phyloP scores from a whole-genome alignment of 2,797 vertebrate genomes.

The Sebastes nivosus region DNA sequence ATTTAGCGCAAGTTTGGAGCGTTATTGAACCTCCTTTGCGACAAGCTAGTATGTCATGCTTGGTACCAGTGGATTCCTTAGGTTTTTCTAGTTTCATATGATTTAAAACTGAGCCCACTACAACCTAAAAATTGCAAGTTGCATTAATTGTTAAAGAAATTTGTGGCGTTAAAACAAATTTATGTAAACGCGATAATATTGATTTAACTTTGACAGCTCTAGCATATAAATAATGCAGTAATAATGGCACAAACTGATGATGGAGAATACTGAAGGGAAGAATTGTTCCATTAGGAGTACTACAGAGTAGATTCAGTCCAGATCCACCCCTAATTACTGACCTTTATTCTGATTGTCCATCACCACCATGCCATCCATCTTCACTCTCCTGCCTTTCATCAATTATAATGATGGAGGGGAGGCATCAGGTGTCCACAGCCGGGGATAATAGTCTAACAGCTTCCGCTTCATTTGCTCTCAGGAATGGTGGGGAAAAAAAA shows the following conservation, averaged over 20 bases:
- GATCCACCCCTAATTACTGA: conserved; percentile 18
- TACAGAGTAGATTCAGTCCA: not conserved
- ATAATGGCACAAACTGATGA: not conserved
- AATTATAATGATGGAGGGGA: conserved; percentile 25
- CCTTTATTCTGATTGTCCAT: conserved; percentile 33
- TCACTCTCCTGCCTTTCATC: conserved; percentile 12
- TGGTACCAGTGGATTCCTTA: too few relatives aligned
- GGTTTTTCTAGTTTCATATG: too few relatives aligned
- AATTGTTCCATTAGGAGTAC: not conserved
- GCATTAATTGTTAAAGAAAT: too few relatives aligned
- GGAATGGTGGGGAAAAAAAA: fast-evolving
- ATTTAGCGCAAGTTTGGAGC: too few relatives aligned
- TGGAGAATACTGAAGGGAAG: not conserved
- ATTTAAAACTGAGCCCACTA: too few relatives aligned
- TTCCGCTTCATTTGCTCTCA: not conserved
- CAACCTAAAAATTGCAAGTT: too few relatives aligned
- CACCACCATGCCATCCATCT: conserved; percentile 15
- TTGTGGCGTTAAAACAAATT: too few relatives aligned
- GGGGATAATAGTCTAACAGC: not conserved
- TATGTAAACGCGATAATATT: too few relatives aligned
- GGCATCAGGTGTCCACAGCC: conserved; percentile 10
- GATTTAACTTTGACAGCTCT: too few relatives aligned
- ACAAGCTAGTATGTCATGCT: too few relatives aligned
- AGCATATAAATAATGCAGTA: too few relatives aligned
- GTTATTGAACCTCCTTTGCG: too few relatives aligned